phyloP scores from a whole-genome alignment of 2,888 invertebrate species.

The Nemoura dubitans region DNA sequence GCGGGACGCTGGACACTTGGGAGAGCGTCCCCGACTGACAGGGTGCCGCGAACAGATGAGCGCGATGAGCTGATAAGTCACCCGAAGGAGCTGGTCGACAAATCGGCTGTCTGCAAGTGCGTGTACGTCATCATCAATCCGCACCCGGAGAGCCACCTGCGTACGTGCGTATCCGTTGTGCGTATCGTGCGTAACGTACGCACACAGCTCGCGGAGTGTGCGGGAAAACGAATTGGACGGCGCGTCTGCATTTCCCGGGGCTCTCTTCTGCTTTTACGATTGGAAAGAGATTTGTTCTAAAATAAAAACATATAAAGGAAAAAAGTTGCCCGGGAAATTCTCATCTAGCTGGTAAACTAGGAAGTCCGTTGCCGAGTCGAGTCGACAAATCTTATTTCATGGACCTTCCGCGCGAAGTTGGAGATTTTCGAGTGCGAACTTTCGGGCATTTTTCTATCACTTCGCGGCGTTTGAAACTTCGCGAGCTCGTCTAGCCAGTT shows the following conservation, averaged over 20 bases:
- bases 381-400: slow-evolving; percentile 32
- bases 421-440: neutral
- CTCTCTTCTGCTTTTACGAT: slow-evolving; percentile 35
- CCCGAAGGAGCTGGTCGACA: neutral
- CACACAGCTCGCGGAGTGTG: neutral
- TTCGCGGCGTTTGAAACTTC: neutral
- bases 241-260: slow-evolving; percentile 37
- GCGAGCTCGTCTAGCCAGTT: neutral
- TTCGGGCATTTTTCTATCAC: neutral
- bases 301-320: slow-evolving; percentile 36
- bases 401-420: neutral
- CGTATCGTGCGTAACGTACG: neutral
- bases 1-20: neutral
- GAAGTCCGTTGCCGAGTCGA: slow-evolving; percentile 8
- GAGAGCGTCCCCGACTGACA: neutral
- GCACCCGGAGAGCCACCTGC: neutral
- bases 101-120: neutral
- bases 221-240: slow-evolving; percentile 31
- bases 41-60: neutral
- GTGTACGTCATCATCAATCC: slow-evolving; percentile 16
- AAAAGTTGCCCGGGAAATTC: slow-evolving; percentile 24
- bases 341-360: slow-evolving; percentile 15
- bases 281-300: slow-evolving; percentile 42
- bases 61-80: neutral
- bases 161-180: no score